phyloP scores from a whole-genome alignment of 1,140 invertebrate genomes.

The Caenorhabditis remanei region DNA sequence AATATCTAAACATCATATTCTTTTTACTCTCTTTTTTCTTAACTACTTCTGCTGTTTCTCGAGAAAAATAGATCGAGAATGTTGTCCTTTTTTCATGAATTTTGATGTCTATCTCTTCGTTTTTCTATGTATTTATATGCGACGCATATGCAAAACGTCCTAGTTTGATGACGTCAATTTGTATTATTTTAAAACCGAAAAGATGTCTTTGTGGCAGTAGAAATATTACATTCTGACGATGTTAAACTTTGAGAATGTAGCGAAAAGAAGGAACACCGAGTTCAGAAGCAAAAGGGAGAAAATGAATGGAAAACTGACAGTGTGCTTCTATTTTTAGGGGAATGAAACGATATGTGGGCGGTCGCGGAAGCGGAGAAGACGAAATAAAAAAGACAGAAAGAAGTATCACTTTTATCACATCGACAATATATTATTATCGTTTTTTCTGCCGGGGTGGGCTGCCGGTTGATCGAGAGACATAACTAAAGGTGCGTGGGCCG shows the following conservation, averaged over 20 bases:
- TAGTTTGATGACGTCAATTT: slow-evolving; percentile 21
- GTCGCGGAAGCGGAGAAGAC: background rate
- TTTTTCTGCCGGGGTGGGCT: background rate
- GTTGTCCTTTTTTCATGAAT: slow-evolving; percentile 45
- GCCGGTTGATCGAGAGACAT: background rate
- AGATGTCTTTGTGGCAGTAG: background rate
- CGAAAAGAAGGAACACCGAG: too few relatives aligned
- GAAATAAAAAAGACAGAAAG: background rate
- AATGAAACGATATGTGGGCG: background rate
- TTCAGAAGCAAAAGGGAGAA: background rate
- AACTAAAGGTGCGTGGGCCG: slow-evolving; percentile 9
- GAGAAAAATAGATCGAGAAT: background rate
- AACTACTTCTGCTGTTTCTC: background rate
- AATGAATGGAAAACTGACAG: background rate
- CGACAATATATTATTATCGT: slow-evolving; percentile 25
- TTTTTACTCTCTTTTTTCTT: background rate
- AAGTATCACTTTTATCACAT: slow-evolving; percentile 16
- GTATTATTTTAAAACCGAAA: background rate
- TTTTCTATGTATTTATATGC: slow-evolving; percentile 17
- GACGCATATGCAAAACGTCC: slow-evolving; percentile 14
- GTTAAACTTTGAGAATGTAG: background rate
- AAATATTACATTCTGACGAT: slow-evolving; percentile 10
- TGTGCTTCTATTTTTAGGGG: background rate
- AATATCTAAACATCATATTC: background rate
- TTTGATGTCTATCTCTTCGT: slow-evolving; percentile 54